A percentile compares a stretch with the other conserved stretches of the same genome.
Evolutionary conservation across 2,113 vertebrate species (phyloP).

Genomic region (Halcyon senegalensis): DNA sequence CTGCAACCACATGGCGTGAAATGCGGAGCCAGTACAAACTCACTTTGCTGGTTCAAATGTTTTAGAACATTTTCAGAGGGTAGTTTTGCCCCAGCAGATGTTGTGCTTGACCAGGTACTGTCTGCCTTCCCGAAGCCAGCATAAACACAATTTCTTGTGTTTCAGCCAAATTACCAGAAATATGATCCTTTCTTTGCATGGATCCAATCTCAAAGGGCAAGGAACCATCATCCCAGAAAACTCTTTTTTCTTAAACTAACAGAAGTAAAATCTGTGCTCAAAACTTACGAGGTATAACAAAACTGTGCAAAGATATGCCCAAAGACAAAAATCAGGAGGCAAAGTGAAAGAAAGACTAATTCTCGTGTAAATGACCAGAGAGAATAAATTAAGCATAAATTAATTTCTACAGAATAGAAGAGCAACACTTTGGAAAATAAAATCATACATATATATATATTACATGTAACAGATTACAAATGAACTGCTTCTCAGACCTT

Average conservation of each 20-base stretch:
- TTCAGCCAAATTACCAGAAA: constrained; percentile 37
- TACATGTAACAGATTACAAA: not conserved
- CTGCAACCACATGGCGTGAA: not conserved
- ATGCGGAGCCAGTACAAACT: constrained; percentile 12
- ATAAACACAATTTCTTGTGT: not conserved
- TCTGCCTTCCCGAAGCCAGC: constrained; percentile 35
- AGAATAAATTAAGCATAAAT: not conserved
- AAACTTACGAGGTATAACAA: not conserved
- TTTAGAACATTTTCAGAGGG: not conserved
- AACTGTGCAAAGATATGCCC: not conserved
- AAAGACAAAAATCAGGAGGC: not conserved
- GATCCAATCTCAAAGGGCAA: not conserved
- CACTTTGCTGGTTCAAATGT: not conserved
- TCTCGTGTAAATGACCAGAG: not conserved
- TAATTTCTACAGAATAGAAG: not conserved
- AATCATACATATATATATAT: not conserved
- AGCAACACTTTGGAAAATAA: not conserved
- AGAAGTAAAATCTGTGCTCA: not conserved
- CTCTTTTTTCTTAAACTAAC: not conserved
- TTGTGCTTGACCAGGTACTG: constrained; percentile 43
- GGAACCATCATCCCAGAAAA: not conserved
- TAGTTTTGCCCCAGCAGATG: constrained; percentile 8
- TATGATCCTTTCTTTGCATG: not conserved
- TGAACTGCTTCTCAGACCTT: not conserved
- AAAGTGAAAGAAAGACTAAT: not conserved